Evolutionary conservation across 2,888 invertebrate genomes (phyloP), one percentile per base, ranked within the genome.

Genomic region (Dichetophora obliterata): DNA sequence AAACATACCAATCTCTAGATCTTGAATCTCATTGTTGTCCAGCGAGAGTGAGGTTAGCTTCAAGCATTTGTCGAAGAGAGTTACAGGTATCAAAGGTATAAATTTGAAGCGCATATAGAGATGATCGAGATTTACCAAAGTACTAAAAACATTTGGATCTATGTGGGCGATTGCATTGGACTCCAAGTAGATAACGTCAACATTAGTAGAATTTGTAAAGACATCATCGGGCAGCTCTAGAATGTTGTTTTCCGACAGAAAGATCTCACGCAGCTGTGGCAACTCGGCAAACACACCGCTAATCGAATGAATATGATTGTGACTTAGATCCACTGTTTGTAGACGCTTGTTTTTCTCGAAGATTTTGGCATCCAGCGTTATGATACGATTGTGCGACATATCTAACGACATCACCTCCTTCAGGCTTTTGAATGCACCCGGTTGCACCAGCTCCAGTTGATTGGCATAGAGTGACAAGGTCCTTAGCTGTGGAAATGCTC

Each of bases 181-280:
- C 86, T 96, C 96, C 82, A 97, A 90, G 89, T 96, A 95, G 72
- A 97, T 92, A 77, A 96, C 95, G 16, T 94, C 93, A 77, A 97
- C 90, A 80, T 93, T 93, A 0, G 92, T 90, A 5, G 95, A 94
- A 80, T 95, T 95, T 24, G 92, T 92, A 85, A 96, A 96, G 54
- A 95, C 94, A 82, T 95, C 94, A 6, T 93, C 92, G 0, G 95
- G 93, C 82, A 97, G 91, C 86, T 96, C 95, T 43, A 96, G 90
- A 78, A 97, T 95, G 88, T 97, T 97, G 87, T 97, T 97, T 89
- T 96, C 96, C 1, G 95, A 94, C 22, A 97, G 90, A 87, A 96
- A 96, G 78, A 97, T 90, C 89, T 97, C 97, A 71, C 93, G 92
- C 31, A 97, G 90, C 79, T 95, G 93, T 0, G 93, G 94, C 71